phyloP scores from a whole-genome alignment of 2,888 invertebrate genomes.

The Caenorhabditis japonica region DNA sequence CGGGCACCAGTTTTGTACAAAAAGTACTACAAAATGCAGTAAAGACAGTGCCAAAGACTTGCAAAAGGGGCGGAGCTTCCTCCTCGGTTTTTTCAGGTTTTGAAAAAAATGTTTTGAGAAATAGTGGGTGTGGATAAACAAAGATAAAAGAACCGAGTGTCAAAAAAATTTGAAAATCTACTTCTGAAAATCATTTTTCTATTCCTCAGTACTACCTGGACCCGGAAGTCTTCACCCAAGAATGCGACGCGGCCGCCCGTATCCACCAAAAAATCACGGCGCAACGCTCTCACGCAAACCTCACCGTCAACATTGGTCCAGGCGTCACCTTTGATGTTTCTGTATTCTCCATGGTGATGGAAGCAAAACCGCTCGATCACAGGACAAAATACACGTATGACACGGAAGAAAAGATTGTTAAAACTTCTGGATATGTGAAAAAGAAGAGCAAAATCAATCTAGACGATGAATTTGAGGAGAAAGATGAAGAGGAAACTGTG shows the following conservation, averaged over 20 bases:
- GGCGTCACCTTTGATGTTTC: constrained; percentile 56
- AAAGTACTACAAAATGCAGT: no score
- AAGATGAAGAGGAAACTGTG: no score
- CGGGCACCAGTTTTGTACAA: no score
- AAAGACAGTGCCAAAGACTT: no score
- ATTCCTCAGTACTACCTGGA: constrained; percentile 39
- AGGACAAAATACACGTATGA: constrained; percentile 30
- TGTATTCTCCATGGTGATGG: constrained; percentile 53
- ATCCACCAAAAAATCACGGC: constrained; percentile 55
- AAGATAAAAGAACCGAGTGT: no score
- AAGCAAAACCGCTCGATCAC: constrained; percentile 38
- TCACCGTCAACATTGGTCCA: constrained; percentile 46
- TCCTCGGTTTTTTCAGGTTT: no score
- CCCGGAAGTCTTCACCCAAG: constrained; percentile 39
- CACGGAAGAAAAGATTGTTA: constrained; percentile 40
- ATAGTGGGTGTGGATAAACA: no score
- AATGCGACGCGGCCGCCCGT: constrained; percentile 36
- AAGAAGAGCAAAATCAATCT: constrained; percentile 11
- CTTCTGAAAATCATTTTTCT: neutral
- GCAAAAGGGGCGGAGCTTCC: no score
- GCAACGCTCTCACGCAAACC: constrained; percentile 44
- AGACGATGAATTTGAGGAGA: constrained; percentile 4
- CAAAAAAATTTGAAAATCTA: no score
- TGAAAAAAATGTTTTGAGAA: no score
- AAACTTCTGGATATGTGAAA: constrained; percentile 27